A percentile compares a stretch with the other conserved stretches of the same genome.
Conservation (phyloP, 2,888 invertebrate species). For the Caenorhabditis wallacei region DNA sequence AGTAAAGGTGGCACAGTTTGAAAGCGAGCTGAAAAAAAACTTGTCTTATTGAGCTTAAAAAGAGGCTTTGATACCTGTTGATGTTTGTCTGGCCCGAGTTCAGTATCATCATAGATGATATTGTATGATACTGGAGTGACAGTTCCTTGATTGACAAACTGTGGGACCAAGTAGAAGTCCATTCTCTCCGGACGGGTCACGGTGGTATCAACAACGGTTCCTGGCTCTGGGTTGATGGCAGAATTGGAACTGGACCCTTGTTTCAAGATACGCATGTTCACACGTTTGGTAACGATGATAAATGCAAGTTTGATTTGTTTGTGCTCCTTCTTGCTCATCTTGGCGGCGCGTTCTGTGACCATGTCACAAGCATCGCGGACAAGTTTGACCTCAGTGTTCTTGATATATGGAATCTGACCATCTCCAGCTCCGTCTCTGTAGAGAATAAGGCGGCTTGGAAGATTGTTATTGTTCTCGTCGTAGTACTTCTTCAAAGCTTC, state of each 20-base stretch:
- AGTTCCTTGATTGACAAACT: constrained; percentile 91
- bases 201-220: constrained; percentile 91
- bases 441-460: constrained; percentile 91
- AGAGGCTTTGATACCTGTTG: constrained; percentile 85
- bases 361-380: constrained; percentile 68
- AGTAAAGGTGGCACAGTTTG: constrained; percentile 93
- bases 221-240: constrained; percentile 89
- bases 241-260: constrained; percentile 9
- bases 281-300: constrained; percentile 93
- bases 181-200: constrained; percentile 84
- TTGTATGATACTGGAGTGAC: constrained; percentile 94
- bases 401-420: constrained; percentile 89
- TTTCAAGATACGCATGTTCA: constrained; percentile 88
- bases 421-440: constrained; percentile 96
- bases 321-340: constrained; percentile 84
- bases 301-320: constrained; percentile 88
- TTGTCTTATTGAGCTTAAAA: no score
- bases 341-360: constrained; percentile 53
- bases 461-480: constrained; percentile 86
- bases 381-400: constrained; percentile 88
- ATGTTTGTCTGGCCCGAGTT: constrained; percentile 88
- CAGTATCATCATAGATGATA: constrained; percentile 89
- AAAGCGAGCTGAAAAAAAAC: constrained; percentile 87
- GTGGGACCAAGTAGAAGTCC: constrained; percentile 94
- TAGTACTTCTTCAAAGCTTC: constrained; percentile 88